Conservation (phyloP, 2,888 invertebrate species). For the Odontocerum albicorne region DNA sequence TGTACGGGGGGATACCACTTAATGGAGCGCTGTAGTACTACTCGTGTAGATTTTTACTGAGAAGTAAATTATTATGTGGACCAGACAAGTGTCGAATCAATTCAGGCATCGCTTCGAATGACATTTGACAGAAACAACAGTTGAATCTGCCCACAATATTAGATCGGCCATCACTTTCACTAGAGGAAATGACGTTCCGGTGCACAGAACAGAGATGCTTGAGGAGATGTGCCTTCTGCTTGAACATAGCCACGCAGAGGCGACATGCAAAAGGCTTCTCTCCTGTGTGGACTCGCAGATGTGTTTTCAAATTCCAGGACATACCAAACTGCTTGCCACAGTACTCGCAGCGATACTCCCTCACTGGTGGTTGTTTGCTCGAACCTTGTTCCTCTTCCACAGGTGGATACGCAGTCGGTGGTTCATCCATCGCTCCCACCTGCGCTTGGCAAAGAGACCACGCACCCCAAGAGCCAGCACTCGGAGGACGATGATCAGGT, state of each 20-base stretch:
- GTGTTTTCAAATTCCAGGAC: constrained; percentile 92
- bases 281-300: constrained; percentile 84
- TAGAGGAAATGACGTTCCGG: constrained; percentile 83
- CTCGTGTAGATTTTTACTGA: constrained; percentile 86
- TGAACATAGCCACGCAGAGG: constrained; percentile 88
- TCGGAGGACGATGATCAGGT: constrained; percentile 66
- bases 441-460: constrained; percentile 67
- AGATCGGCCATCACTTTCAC: constrained; percentile 68
- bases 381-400: constrained; percentile 53
- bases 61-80: constrained; percentile 83
- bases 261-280: constrained; percentile 89
- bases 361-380: constrained; percentile 66
- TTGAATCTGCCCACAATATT: constrained; percentile 71
- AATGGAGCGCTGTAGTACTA: constrained; percentile 47
- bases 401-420: constrained; percentile 50
- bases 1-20: not conserved
- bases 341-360: constrained; percentile 86
- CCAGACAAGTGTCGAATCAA: constrained; percentile 85
- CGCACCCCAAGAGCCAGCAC: constrained; percentile 71
- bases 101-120: constrained; percentile 84
- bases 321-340: constrained; percentile 90
- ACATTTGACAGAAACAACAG: constrained; percentile 86
- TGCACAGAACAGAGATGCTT: constrained; percentile 89
- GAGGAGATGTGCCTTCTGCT: constrained; percentile 84
- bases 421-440: constrained; percentile 54